Conservation (phyloP, 1,140 invertebrate species). For the Trichonephila inaurata region DNA sequence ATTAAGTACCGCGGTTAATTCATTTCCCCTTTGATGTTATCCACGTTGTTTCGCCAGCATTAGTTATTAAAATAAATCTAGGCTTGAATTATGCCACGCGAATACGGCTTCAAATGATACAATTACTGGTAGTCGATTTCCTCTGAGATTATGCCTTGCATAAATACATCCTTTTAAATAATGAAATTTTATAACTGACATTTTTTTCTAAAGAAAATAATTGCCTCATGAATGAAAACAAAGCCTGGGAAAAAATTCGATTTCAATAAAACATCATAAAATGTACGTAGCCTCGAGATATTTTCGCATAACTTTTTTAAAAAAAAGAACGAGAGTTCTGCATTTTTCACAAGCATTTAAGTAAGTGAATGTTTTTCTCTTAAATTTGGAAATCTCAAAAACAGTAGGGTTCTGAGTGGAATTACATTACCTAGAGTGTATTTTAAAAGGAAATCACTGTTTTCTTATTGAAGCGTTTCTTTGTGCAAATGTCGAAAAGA, state of each 20-base stretch:
- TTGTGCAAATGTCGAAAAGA: conserved; percentile 15
- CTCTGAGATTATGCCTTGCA: neutral
- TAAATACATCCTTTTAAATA: neutral
- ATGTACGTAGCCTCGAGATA: neutral
- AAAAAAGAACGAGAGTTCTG: neutral
- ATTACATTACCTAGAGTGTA: neutral
- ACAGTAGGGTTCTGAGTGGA: neutral
- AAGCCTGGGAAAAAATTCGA: neutral
- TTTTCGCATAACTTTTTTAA: neutral
- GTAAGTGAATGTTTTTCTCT: neutral
- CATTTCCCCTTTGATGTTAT: conserved; percentile 39
- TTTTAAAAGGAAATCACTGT: conserved; percentile 10
- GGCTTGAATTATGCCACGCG: neutral
- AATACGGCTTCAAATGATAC: neutral
- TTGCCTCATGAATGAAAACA: neutral
- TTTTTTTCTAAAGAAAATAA: neutral
- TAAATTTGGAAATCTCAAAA: neutral
- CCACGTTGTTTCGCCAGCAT: neutral
- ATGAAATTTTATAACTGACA: neutral
- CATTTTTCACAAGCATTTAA: neutral
- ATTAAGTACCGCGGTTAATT: conserved; percentile 34
- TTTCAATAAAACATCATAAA: neutral
- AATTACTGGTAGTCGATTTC: neutral
- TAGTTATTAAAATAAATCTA: conserved; percentile 15
- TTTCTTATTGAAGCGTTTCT: conserved; percentile 29